Evolutionary conservation across 1,140 invertebrate genomes (phyloP).

Genomic region (Nasonia giraulti): DNA sequence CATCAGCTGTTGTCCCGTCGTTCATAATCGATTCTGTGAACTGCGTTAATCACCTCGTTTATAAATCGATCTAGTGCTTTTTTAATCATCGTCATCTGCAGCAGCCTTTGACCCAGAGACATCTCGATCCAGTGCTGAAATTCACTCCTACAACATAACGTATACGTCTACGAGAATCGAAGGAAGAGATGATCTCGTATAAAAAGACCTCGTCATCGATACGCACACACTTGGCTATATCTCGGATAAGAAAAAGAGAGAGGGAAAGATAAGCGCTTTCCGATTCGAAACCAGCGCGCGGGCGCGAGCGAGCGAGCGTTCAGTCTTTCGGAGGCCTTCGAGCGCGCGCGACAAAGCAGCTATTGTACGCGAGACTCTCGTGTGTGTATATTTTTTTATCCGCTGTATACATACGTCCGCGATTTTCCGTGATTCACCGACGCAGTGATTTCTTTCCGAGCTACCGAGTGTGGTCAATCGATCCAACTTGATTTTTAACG

Average conservation of each 20-base stretch:
- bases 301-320: not conserved
- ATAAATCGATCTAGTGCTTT: not conserved
- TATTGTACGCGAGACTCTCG: not conserved
- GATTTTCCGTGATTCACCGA: not conserved
- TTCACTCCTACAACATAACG: no score
- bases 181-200: not conserved
- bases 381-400: not conserved
- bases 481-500: not conserved
- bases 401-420: not conserved
- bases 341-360: not conserved
- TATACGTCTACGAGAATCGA: not conserved
- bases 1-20: not conserved
- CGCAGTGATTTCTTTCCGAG: not conserved
- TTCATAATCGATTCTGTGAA: not conserved
- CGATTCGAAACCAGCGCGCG: not conserved
- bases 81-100: not conserved
- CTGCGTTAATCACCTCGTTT: not conserved
- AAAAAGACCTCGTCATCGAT: conserved; percentile 6
- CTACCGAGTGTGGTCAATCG: not conserved
- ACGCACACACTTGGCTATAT: not conserved
- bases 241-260: not conserved
- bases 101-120: not conserved
- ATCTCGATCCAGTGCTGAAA: not conserved
- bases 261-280: not conserved
- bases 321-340: conserved; percentile 2